phyloP scores from a whole-genome alignment of 1,140 invertebrate genomes.

The Galendromus occidentalis region DNA sequence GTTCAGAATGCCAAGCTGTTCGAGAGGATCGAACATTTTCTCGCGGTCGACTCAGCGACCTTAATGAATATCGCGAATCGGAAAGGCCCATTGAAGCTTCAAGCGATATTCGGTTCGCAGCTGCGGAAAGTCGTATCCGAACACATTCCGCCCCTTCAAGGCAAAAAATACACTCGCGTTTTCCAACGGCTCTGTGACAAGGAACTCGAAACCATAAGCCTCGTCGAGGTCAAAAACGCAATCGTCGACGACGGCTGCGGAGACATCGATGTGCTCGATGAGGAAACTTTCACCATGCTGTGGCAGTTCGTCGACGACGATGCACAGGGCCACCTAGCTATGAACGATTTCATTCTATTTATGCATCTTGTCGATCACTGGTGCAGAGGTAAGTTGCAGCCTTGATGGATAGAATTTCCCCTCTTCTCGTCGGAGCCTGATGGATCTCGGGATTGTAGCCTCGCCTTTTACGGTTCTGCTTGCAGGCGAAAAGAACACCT shows the following conservation, averaged over 20 bases:
- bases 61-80: neutral
- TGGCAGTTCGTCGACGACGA: neutral
- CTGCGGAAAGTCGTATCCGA: neutral
- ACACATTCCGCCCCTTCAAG: neutral
- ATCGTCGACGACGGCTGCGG: too few species aligned
- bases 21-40: neutral
- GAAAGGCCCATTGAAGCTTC: neutral
- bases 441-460: too few species aligned
- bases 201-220: too few species aligned
- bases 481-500: too few species aligned
- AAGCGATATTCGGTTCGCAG: neutral
- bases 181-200: neutral
- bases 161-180: neutral
- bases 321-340: neutral
- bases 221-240: too few species aligned
- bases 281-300: neutral
- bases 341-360: neutral
- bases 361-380: constrained; percentile 9
- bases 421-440: too few species aligned
- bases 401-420: too few species aligned
- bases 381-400: neutral
- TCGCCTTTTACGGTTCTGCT: too few species aligned
- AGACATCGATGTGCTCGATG: neutral
- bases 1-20: neutral
- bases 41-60: neutral